These are phyloP conservation scores for Thinocorus orbignyianus DNA, from an alignment of 2,113 vertebrate species.

Conservation along the genomic window DNA sequence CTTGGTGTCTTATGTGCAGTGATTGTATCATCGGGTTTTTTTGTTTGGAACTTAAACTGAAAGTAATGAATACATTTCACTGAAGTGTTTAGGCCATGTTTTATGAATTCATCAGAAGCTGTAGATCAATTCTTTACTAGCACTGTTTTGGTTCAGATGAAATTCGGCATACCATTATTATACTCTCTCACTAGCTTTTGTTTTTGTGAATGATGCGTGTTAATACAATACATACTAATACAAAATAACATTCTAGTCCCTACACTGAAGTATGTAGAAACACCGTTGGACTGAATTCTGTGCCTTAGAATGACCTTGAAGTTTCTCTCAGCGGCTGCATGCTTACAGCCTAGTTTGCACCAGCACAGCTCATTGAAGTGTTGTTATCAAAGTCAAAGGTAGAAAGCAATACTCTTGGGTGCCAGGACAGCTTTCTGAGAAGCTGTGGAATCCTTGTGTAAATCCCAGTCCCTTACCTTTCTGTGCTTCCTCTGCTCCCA, in stretches of 20 bases:
- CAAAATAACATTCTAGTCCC: not conserved
- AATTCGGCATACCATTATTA: not conserved
- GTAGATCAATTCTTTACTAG: not conserved
- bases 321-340: not conserved
- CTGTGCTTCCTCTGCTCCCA: not conserved
- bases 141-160: not conserved
- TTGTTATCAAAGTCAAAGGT: not conserved
- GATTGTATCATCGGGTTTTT: not conserved
- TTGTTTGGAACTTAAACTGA: not conserved
- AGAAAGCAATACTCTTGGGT: not conserved
- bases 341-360: not conserved
- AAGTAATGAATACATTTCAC: not conserved
- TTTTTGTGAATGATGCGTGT: not conserved
- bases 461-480: not conserved
- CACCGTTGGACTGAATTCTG: not conserved
- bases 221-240: not conserved
- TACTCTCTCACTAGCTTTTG: not conserved
- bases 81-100: fast-evolving
- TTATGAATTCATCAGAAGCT: not conserved
- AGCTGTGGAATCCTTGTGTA: not conserved
- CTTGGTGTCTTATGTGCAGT: not conserved
- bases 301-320: not conserved
- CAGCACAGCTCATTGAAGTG: not conserved
- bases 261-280: not conserved
- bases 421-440: not conserved